Percentiles rank a stretch among this genome's conserved stretches.
These are phyloP conservation scores for Mesopsocus fuscifrons DNA, from an alignment of 2,888 invertebrate species.

Conservation along the genomic window DNA sequence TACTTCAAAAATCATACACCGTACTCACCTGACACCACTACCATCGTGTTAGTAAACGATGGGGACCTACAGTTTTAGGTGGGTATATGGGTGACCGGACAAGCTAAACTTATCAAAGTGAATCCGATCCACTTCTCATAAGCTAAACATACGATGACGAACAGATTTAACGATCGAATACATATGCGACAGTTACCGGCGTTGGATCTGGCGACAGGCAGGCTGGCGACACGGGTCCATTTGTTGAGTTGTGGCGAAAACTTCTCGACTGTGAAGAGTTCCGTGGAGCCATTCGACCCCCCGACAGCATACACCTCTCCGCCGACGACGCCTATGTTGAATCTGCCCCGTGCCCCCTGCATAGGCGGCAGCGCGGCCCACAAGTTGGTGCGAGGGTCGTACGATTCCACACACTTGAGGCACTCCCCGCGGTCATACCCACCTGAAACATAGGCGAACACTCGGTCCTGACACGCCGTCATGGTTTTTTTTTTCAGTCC, in stretches of 20 bases:
- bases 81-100: too few species aligned
- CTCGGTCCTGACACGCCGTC: too few species aligned
- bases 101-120: neutral
- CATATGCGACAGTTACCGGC: too few species aligned
- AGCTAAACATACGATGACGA: too few species aligned
- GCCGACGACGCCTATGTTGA: slow-evolving; percentile 50
- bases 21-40: slow-evolving; percentile 6
- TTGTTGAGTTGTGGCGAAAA: slow-evolving; percentile 29
- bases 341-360: slow-evolving; percentile 56
- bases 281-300: slow-evolving; percentile 66
- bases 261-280: slow-evolving; percentile 52
- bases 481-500: too few species aligned
- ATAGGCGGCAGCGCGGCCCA: slow-evolving; percentile 52
- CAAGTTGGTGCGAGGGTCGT: slow-evolving; percentile 44
- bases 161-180: too few species aligned
- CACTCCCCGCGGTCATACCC: slow-evolving; percentile 75
- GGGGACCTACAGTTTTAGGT: too few species aligned
- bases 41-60: too few species aligned
- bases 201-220: slow-evolving; percentile 45
- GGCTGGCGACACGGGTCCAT: slow-evolving; percentile 32
- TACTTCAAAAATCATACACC: too few species aligned
- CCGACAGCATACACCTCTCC: slow-evolving; percentile 58
- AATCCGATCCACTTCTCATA: neutral
- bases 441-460: slow-evolving; percentile 25
- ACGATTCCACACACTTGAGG: slow-evolving; percentile 52